Base-by-base conservation (phyloP, 1,140 invertebrate species). In the Brachionus koreanus region DNA sequence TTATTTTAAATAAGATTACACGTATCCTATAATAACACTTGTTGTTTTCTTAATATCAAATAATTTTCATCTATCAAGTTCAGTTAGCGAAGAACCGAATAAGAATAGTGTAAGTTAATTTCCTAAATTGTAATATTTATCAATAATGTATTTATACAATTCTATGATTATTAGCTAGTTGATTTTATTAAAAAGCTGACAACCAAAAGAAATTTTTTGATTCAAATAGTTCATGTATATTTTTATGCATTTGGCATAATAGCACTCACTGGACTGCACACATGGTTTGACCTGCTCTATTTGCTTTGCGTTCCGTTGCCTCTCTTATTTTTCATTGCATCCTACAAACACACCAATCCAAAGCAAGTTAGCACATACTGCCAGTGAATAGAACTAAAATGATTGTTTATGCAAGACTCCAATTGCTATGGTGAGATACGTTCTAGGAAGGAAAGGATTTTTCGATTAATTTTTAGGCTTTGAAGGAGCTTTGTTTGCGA, bases 31-130 rank as follows among this genome's bases (percentile, higher is more conserved):
- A 61, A 33, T 61, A 39, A 79, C 76, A 61, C 10, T 57, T 10
- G 61, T 79, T 61, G 46, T 42, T 19, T 57, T 79, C 19, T 33
- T 79, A 79, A 79, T 79, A 61, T 79, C 76, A 37, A 79, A 61
- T 43, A 79, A 79, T 79, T 57, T 79, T 79, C 76, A 79, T 61
- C 37, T 79, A 79, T 37, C 76, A 65, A 79, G 35, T 61, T 19
- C 61, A 25, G 52, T 79, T 79, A 39, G 57, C 23, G 49, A 79
- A 19, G 33, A 79, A 23, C 33, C 25, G 16, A 19, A 61, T 61
- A 63, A 42, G 57, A 57, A 52, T 42, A 61, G 33, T 37, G 49
- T 61, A 79, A 61, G 49, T 10, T 16, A 77, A 75, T 52, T 46
- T 75, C 37, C 37, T 43, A 35, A 35, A 52, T 61, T 61, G 46